Base-by-base conservation (phyloP, 2,113 vertebrate genomes). In the Ammodramus savannarum region DNA sequence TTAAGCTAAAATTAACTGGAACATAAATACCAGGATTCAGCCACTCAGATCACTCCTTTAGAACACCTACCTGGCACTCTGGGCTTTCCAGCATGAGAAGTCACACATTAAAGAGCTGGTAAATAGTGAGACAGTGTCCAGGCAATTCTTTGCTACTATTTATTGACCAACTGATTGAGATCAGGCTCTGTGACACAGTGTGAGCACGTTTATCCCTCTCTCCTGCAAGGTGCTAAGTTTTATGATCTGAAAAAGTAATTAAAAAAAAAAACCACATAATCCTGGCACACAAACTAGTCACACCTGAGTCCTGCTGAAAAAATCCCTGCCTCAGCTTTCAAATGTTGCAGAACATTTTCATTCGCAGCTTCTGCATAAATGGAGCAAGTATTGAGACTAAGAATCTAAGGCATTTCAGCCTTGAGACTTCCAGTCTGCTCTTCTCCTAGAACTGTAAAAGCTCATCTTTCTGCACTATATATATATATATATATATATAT, bases 261-360 rank as follows among this genome's bases (percentile, higher is more conserved):
- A 2, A 9, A 86, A 82, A 66, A 79, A 54, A 58, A 7, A 1
- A 0, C 22, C 23, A 31, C n/a, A 80, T 76, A 82, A 87, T 68
- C 16, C 22, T 69, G 79, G 75, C 86, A 92, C 36, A 74, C 23
- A n/a, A 78, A 83, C 67, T 36, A 73, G 49, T 92, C 83, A 88
- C 83, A 95, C 93, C 91, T 89, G 83, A 93, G 59, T 71, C 83
- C 90, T 93, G 61, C 76, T 72, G 44, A 73, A 86, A 83, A 86
- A 90, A 63, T 68, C 85, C 73, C 34, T 84, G 87, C 76, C 79
- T 90, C 74, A 90, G 80, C 80, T 95, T 90, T 83, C 59, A 90
- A 80, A 91, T 83, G 49, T 81, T 82, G 77, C 77, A 92, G 82
- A 96, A 87, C 75, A 83, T 89, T 92, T 87, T 69, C 54, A 87